Evolutionary conservation across 2,888 invertebrate genomes (phyloP).

Genomic region (Eilema caniola): DNA sequence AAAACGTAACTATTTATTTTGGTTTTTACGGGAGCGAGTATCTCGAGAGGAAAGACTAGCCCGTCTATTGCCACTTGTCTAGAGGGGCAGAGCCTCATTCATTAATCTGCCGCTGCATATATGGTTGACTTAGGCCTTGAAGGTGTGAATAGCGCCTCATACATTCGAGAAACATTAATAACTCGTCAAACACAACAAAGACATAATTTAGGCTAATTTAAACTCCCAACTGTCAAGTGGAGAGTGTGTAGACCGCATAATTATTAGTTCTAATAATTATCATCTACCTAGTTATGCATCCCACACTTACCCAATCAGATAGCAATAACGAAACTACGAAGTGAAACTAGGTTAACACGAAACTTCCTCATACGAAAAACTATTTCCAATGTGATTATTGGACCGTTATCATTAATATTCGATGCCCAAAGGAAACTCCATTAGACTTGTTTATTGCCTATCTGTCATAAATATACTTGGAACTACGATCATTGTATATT

Average conservation of each 20-base stretch:
- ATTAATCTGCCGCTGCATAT: not conserved
- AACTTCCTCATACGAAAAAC: constrained; percentile 26
- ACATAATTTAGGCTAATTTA: not conserved
- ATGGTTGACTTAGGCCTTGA: too few species aligned
- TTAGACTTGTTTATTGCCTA: constrained; percentile 29
- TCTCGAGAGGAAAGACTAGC: not conserved
- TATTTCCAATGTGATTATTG: constrained; percentile 3
- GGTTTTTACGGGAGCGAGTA: not conserved
- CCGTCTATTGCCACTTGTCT: too few species aligned
- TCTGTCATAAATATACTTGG: constrained; percentile 26
- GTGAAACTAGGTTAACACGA: constrained; percentile 6
- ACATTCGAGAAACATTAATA: too few species aligned
- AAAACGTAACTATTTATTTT: too few species aligned
- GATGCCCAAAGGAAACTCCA: constrained; percentile 23
- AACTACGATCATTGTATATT: constrained; percentile 27
- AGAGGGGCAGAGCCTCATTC: too few species aligned
- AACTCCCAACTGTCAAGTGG: not conserved
- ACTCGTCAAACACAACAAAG: too few species aligned
- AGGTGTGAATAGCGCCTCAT: too few species aligned
- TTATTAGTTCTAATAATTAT: not conserved
- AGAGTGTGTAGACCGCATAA: not conserved
- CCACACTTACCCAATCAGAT: not conserved
- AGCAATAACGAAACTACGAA: constrained; percentile 6
- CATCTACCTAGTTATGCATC: not conserved
- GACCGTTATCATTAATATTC: constrained; percentile 28